Conservation (phyloP, 2,888 invertebrate species). For the Ceratothoa steindachneri region DNA sequence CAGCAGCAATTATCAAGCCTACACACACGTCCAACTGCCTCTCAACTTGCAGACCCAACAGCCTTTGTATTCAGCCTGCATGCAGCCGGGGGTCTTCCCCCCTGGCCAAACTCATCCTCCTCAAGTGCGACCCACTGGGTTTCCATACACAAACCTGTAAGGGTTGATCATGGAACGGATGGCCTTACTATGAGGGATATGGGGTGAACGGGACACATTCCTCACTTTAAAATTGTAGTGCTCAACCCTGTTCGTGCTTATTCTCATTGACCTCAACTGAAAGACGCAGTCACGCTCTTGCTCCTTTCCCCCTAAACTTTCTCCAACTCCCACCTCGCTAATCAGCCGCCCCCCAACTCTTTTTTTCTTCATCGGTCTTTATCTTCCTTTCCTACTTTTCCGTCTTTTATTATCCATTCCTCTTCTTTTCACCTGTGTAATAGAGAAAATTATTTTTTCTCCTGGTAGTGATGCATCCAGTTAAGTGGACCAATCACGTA, state of each 20-base stretch:
- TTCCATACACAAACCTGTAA: constrained; percentile 46
- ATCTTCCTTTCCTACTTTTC: constrained; percentile 4
- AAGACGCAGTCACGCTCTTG: too few species aligned
- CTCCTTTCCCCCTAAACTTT: not conserved
- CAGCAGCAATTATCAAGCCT: constrained; percentile 40
- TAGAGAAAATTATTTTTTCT: too few species aligned
- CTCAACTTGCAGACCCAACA: constrained; percentile 45
- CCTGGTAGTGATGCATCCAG: too few species aligned
- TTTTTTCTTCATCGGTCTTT: constrained; percentile 6
- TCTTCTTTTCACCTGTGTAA: not conserved
- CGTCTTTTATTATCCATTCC: not conserved
- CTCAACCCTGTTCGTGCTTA: too few species aligned
- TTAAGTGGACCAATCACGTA: too few species aligned
- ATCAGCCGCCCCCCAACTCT: not conserved
- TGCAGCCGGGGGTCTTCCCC: constrained; percentile 46
- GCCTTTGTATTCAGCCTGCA: constrained; percentile 46
- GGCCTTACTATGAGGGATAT: not conserved
- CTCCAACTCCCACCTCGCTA: not conserved
- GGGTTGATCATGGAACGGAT: not conserved
- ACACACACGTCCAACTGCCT: constrained; percentile 44
- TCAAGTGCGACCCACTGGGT: constrained; percentile 41
- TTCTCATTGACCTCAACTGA: too few species aligned
- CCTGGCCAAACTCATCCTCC: constrained; percentile 21
- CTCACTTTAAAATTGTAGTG: not conserved
- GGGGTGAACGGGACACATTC: not conserved